These are phyloP conservation scores for Hoplostethus atlanticus DNA, from an alignment of 2,797 vertebrate species.

Conservation along the genomic window DNA sequence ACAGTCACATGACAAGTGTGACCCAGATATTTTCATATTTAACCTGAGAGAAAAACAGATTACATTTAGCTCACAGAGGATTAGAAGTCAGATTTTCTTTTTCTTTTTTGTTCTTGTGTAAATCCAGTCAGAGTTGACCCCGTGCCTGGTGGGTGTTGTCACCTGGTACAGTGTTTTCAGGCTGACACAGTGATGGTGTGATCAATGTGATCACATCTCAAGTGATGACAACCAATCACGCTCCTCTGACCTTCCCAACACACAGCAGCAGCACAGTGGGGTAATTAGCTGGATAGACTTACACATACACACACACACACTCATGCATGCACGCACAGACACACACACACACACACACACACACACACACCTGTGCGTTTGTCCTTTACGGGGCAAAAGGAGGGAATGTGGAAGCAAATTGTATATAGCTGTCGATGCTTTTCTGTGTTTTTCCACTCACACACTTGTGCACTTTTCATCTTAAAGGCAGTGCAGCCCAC, in stretches of 20 bases:
- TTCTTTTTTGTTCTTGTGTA: slow-evolving; percentile 28
- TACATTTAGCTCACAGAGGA: slow-evolving; percentile 53
- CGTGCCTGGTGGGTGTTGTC: slow-evolving; percentile 43
- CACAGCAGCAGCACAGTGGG: slow-evolving; percentile 44
- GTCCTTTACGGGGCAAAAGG: too few relatives aligned
- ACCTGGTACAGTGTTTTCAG: slow-evolving; percentile 31
- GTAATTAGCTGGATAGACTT: slow-evolving; percentile 64
- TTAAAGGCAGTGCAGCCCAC: too few relatives aligned
- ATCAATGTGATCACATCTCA: slow-evolving; percentile 65
- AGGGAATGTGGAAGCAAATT: too few relatives aligned
- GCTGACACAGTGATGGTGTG: slow-evolving; percentile 41
- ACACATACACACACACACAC: background rate
- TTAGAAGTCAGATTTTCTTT: slow-evolving; percentile 33
- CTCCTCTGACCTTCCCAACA: slow-evolving; percentile 58
- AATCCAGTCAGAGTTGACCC: slow-evolving; percentile 49
- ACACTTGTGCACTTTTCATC: too few relatives aligned
- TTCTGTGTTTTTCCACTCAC: too few relatives aligned
- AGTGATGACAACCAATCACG: slow-evolving; percentile 64
- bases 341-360: background rate
- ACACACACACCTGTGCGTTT: too few relatives aligned
- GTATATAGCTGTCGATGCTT: too few relatives aligned
- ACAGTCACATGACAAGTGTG: slow-evolving; percentile 23
- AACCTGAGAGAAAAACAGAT: slow-evolving; percentile 53
- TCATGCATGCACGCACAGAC: background rate
- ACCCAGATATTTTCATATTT: slow-evolving; percentile 46